phyloP scores from a whole-genome alignment of 2,113 vertebrate species.

The Tragelaphus imberbis region DNA sequence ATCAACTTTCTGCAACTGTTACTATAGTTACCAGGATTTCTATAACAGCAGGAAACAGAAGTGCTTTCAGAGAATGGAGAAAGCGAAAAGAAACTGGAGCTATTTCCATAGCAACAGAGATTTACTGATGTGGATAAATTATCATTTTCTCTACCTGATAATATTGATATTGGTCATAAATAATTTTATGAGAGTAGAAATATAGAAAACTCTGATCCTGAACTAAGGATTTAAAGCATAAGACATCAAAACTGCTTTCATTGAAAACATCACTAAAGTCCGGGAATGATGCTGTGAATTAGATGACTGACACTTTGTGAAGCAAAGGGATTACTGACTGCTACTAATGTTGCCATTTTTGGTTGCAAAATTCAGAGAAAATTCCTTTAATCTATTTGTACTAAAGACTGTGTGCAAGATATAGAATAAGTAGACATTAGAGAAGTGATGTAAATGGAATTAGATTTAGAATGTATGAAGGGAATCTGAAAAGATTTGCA shows the following conservation, averaged over 20 bases:
- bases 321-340: neutral
- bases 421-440: neutral
- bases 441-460: neutral
- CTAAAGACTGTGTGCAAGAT: neutral
- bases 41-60: neutral
- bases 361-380: neutral
- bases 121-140: neutral
- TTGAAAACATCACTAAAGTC: neutral
- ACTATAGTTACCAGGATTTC: slow-evolving; percentile 50
- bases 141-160: neutral
- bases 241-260: neutral
- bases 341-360: neutral
- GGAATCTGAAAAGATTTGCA: neutral
- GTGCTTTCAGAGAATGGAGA: slow-evolving; percentile 39
- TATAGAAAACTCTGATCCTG: neutral
- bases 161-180: neutral
- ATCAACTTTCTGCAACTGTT: slow-evolving; percentile 52
- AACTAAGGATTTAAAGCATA: neutral
- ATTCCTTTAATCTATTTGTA: fast-evolving
- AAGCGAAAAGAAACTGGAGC: neutral
- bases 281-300: neutral
- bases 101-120: slow-evolving; percentile 60
- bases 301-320: neutral
- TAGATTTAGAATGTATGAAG: neutral
- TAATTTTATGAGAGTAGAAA: neutral